Percentiles rank a stretch among this genome's conserved stretches.
Conservation (phyloP, 2,797 vertebrate species). For the Numenius phaeopus region DNA sequence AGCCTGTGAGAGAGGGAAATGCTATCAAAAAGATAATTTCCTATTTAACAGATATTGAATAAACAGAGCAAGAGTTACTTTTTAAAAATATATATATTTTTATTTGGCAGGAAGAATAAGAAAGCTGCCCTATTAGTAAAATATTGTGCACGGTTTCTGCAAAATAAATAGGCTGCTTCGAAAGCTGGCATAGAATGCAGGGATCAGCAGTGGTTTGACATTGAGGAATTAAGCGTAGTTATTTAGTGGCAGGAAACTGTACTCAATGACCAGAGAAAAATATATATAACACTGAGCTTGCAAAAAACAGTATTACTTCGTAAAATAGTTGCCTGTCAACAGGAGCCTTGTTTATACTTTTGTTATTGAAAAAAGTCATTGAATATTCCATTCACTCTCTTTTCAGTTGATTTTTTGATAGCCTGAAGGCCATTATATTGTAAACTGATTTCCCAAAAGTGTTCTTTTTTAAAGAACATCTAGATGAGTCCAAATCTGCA, state of each 20-base stretch:
- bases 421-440: neutral
- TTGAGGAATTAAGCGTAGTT: slow-evolving; percentile 59
- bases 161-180: slow-evolving; percentile 29
- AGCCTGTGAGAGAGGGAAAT: neutral
- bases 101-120: neutral
- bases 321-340: slow-evolving; percentile 19
- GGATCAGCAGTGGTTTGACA: slow-evolving; percentile 48
- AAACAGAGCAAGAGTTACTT: neutral
- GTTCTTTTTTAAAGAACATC: neutral
- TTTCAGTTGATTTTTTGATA: slow-evolving; percentile 56
- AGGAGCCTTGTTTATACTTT: slow-evolving; percentile 50
- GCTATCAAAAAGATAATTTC: neutral
- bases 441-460: slow-evolving; percentile 44
- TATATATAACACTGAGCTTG: neutral
- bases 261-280: neutral
- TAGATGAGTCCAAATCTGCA: neutral
- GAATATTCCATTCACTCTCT: slow-evolving; percentile 62
- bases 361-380: slow-evolving; percentile 40
- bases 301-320: slow-evolving; percentile 29
- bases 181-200: neutral
- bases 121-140: neutral
- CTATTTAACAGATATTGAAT: neutral
- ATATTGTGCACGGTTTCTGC: neutral
- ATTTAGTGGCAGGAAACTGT: slow-evolving; percentile 22
- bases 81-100: neutral